These are phyloP conservation scores for Hycleus cichorii DNA, from an alignment of 1,140 invertebrate species.

Conservation along the genomic window DNA sequence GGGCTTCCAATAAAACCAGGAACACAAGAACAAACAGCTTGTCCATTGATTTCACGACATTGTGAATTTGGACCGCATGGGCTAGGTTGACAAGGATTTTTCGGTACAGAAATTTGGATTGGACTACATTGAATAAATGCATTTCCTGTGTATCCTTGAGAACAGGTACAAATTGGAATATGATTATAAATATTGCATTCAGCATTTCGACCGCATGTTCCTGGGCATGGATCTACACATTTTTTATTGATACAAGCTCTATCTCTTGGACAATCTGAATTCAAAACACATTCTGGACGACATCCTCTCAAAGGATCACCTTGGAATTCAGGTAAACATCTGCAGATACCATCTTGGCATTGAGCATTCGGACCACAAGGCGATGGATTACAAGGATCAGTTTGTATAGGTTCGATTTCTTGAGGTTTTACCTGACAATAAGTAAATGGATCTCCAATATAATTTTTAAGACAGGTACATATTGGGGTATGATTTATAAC, in stretches of 20 bases:
- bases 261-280: slow-evolving; percentile 52
- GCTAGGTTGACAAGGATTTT: slow-evolving; percentile 55
- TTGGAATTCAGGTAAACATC: slow-evolving; percentile 45
- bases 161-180: slow-evolving; percentile 53
- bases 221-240: slow-evolving; percentile 54
- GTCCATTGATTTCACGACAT: slow-evolving; percentile 56
- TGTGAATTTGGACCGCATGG: slow-evolving; percentile 65
- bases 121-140: slow-evolving; percentile 44
- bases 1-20: slow-evolving; percentile 53
- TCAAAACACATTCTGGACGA: slow-evolving; percentile 53
- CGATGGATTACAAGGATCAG: slow-evolving; percentile 43
- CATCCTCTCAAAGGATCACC: slow-evolving; percentile 49
- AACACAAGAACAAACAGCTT: slow-evolving; percentile 52
- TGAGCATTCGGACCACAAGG: slow-evolving; percentile 44
- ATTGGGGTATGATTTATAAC: slow-evolving; percentile 71
- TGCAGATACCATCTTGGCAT: slow-evolving; percentile 43
- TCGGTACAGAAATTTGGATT: slow-evolving; percentile 32
- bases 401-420: slow-evolving; percentile 16
- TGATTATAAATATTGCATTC: slow-evolving; percentile 56
- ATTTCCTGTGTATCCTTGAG: slow-evolving; percentile 48
- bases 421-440: slow-evolving; percentile 51
- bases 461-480: slow-evolving; percentile 57
- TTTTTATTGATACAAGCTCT: slow-evolving; percentile 53
- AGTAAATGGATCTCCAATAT: slow-evolving; percentile 60
- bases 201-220: slow-evolving; percentile 54